Base-by-base conservation (phyloP, 2,888 invertebrate species). In the Microplitis deprimator region DNA sequence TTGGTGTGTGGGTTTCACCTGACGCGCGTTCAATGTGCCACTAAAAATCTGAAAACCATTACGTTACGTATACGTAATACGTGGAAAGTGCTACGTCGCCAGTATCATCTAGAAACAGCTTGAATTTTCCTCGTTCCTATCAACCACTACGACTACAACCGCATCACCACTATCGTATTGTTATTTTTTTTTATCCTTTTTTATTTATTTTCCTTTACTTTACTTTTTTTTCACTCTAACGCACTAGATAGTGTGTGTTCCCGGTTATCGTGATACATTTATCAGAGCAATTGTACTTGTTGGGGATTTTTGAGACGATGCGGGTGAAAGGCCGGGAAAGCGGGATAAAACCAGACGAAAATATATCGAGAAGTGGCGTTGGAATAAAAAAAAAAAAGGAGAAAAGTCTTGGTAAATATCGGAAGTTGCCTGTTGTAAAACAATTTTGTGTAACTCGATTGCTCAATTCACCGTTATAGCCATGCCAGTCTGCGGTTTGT, bases 1-100 rank as follows among this genome's bases (percentile, higher is more conserved):
- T 10, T 8, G 10, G 50, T 50, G 50, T 8, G 50, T 50, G 50
- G 50, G 50, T 8, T 75, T 64, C 72, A 65, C 72, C 62, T 64
- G 64, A 68, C 73, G 75, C 73, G 75, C 68, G 65, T 40, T 65
- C 75, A 59, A 74, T 77, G 77, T 69, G 75, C 71, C 77, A 38
- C 68, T 79, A 79, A 79, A 79, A 79, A 77, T 79, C 79, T 75
- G 79, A 79, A 79, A 79, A 79, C 79, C 79, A 79, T 79, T 79
- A 79, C 77, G 60, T 71, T 64, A 50, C 50, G 64, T 50, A 62
- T 75, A 75, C 71, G 67, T 67, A 41, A 65, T 67, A 68, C 29
- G 65, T 62, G 62, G 29, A 65, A 38, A 65, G 38, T 65, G 65
- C 65, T 29, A 29, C 65, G 65, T 65, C 38, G 65, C 65, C 8